Evolutionary conservation across 2,797 vertebrate species (phyloP).

Genomic region (Pipistrellus nathusii): DNA sequence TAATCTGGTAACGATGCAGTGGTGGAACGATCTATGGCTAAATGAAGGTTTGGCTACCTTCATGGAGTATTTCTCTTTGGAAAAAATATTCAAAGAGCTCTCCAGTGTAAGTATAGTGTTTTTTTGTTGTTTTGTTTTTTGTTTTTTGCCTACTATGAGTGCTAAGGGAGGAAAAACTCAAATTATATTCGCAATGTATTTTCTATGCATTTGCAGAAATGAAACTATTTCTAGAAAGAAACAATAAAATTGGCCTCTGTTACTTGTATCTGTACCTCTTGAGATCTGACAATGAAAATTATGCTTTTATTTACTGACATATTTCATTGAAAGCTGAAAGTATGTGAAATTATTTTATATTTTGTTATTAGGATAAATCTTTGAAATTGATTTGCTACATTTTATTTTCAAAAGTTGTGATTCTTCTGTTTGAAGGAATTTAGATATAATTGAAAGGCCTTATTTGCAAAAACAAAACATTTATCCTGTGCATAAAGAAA

Average conservation of each 20-base stretch:
- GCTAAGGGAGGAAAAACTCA: background rate
- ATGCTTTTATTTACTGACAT: conserved; percentile 11
- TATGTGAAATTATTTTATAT: conserved; percentile 19
- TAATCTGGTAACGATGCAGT: conserved; percentile 97
- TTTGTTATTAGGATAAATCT: conserved; percentile 44
- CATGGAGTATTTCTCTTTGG: conserved; percentile 95
- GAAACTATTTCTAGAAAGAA: conserved; percentile 55
- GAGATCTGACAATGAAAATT: conserved; percentile 52
- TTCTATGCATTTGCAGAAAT: conserved; percentile 37
- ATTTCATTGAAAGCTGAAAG: conserved; percentile 48
- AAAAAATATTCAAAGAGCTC: conserved; percentile 89
- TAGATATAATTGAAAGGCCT: conserved; percentile 55
- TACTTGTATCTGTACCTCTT: conserved; percentile 36
- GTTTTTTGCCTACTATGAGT: background rate
- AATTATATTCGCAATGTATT: conserved; percentile 19
- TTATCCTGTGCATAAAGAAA: background rate
- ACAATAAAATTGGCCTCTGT: conserved; percentile 12
- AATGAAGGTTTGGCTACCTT: conserved; percentile 99
- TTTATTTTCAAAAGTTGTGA: conserved; percentile 57
- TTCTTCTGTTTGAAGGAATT: conserved; percentile 45
- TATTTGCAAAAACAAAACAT: conserved; percentile 39
- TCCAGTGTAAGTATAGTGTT: conserved; percentile 89
- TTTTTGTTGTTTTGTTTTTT: too few relatives aligned
- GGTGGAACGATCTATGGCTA: conserved; percentile 99
- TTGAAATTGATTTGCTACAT: conserved; percentile 37